Evolutionary conservation across 2,888 invertebrate species (phyloP).

Genomic region (Troglohyphantes excavatus): DNA sequence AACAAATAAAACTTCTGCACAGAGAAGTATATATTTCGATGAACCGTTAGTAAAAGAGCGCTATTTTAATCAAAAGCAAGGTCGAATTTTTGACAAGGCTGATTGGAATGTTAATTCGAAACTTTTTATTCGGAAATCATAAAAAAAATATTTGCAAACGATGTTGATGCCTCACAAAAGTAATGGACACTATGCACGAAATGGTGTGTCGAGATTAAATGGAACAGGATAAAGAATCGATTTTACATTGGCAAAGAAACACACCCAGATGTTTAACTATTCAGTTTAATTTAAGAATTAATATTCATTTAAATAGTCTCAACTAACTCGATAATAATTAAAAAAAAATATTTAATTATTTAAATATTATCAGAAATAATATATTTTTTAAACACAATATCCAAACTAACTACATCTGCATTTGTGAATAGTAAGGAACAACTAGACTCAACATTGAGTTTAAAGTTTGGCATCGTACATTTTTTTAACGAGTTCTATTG

Average conservation of each 20-base stretch:
- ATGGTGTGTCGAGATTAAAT: too few species aligned
- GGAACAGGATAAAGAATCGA: too few species aligned
- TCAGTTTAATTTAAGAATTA: too few species aligned
- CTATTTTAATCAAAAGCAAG: neutral
- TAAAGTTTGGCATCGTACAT: too few species aligned
- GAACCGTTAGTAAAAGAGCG: conserved; percentile 33
- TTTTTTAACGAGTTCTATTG: neutral
- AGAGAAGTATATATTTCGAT: neutral
- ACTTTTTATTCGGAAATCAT: neutral
- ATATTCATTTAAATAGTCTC: too few species aligned
- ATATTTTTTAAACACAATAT: neutral
- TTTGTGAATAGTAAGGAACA: neutral
- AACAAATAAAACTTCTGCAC: neutral
- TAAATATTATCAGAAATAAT: neutral
- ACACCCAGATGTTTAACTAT: too few species aligned
- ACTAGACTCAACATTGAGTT: too few species aligned
- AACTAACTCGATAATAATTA: too few species aligned
- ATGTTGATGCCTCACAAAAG: too few species aligned
- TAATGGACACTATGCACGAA: too few species aligned
- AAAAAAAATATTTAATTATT: neutral
- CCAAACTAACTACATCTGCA: neutral
- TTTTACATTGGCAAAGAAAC: too few species aligned
- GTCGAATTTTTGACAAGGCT: neutral
- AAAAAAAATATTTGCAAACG: too few species aligned
- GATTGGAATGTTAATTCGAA: conserved; percentile 26